Evolutionary conservation across 2,113 vertebrate genomes (phyloP), one percentile per base, ranked within the genome.

Genomic region (Peucedramus taeniatus): DNA sequence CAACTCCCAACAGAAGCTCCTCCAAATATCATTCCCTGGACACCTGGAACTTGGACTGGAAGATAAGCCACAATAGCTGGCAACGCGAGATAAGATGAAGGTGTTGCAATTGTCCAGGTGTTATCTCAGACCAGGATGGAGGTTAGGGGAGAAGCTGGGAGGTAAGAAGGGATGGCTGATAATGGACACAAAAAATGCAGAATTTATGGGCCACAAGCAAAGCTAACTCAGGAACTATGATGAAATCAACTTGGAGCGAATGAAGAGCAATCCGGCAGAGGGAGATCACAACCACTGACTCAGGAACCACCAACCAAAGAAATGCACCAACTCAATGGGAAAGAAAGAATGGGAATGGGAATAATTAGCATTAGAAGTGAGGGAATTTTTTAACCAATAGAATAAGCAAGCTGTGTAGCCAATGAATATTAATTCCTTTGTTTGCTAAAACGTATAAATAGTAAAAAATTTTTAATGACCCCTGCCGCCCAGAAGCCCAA

Each of bases 191-290:
- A 50, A 37, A 56, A 50, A 37, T 19, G 17, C 9, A 37, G 33
- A 57, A 44, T 74, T 50, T 65, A 44, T 9, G 16, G 8, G 11
- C 8, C 19, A 23, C 17, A 24, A 44, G 10, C 4, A 65, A 57
- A 88, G 7, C 3, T 19, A 47, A 3, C 31, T 44, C 10, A 33
- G 37, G 10, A 50, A 7, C 8, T 24, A 3, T 7, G 7, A 7
- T 37, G 37, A 37, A 59, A 65, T 59, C 19, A 33, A 0, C 37
- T 59, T 10, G 9, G 18, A 23, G 17, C 4, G 2, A 35, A 4
- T 24, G 53, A 44, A 59, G 42, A 26, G 12, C 23, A 39, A 13
- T 51, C 15, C 0, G 0, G 3, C 27, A 51, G 4, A 4, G 49
- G 13, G 7, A 64, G 27, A 50, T 42, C 37, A 35, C 26, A n/a